Percentiles rank a stretch among this genome's conserved stretches.
phyloP scores from a whole-genome alignment of 2,888 invertebrate species.

The Liopterus haemorrhoidalis region DNA sequence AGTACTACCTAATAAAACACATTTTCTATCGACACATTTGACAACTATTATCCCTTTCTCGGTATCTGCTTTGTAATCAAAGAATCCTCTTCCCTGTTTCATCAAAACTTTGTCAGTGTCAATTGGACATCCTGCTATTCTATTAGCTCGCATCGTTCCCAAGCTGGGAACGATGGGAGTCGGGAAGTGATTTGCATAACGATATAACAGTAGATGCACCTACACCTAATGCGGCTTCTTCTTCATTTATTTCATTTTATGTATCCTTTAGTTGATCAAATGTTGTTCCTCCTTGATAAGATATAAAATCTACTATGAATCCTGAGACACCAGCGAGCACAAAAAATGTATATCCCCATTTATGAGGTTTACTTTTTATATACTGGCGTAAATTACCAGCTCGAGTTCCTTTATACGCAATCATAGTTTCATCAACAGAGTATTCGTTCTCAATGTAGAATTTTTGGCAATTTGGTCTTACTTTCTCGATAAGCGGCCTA shows the following conservation, averaged over 20 bases:
- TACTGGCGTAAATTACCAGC: conserved; percentile 10
- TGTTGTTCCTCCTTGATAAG: conserved; percentile 5
- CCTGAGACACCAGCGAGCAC: conserved; percentile 8
- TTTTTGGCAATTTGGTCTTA: conserved; percentile 9
- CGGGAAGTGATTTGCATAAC: conserved; percentile 6
- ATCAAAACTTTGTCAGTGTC: conserved; percentile 16
- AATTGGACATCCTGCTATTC: conserved; percentile 15
- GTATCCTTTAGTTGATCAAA: conserved; percentile 8
- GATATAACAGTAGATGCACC: conserved; percentile 2
- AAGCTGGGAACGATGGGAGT: conserved; percentile 13
- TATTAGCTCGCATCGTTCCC: conserved; percentile 16
- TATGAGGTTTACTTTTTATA: conserved; percentile 9
- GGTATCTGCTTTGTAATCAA: conserved; percentile 22
- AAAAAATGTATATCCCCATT: conserved; percentile 9
- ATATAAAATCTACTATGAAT: conserved; percentile 9
- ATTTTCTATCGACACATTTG: conserved; percentile 31
- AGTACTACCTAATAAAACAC: conserved; percentile 29
- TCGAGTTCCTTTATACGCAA: conserved; percentile 26
- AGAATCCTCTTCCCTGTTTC: conserved; percentile 22
- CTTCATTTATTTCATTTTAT: conserved; percentile 4
- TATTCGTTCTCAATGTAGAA: conserved; percentile 14
- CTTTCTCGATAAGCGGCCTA: conserved; percentile 5
- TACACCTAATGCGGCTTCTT: conserved; percentile 5
- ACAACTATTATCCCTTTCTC: conserved; percentile 24
- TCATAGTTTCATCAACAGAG: conserved; percentile 25